Evolutionary conservation across 2,797 vertebrate genomes (phyloP), one percentile per base, ranked within the genome.

Genomic region (Dendrocincla tyrannina): DNA sequence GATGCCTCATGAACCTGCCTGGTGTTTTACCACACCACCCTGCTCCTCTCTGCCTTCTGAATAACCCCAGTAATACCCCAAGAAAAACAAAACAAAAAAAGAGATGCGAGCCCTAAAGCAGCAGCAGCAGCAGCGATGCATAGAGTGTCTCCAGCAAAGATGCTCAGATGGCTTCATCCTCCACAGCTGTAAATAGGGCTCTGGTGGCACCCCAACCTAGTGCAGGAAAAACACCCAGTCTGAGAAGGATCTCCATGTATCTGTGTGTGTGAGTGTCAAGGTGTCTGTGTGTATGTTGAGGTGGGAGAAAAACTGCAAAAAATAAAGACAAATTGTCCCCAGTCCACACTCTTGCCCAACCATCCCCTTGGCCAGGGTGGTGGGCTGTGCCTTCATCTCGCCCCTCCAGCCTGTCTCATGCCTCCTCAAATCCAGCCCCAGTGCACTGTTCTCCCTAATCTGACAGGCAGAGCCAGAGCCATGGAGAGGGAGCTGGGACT

Each of bases 291-390:
- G 60, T 50, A 2, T 63, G 42, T 37, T 63, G 68, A 79, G 46
- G 23, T 80, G 13, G 32, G 73, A 52, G 5, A 91, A 92, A 62
- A 95, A 92, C 35, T 27, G 69, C 32, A 87, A 75, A 82, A 75
- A 89, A 44, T 47, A 80, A 89, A 88, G 27, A 95, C 39, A 85
- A 91, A 77, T 10, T 2, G 23, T 93, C 33, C 73, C 47, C 1
- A 0, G 35, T n/a, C 44, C 2, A 0, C 0, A 0, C 16, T 67
- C 7, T 77, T 3, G 2, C 32, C 49, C 69, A 37, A 25, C 32
- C 10, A 5, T 58, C 19, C 23, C n/a, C 30, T 59, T 42, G 33
- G 32, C 69, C 12, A 5, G 81, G 80, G 60, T 86, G 30, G 27
- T 68, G 58, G 55, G 66, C 67, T 77, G 27, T 84, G 50, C 59